These are phyloP conservation scores for Sarcophaga subvicina DNA, from an alignment of 2,888 invertebrate genomes.

Conservation along the genomic window DNA sequence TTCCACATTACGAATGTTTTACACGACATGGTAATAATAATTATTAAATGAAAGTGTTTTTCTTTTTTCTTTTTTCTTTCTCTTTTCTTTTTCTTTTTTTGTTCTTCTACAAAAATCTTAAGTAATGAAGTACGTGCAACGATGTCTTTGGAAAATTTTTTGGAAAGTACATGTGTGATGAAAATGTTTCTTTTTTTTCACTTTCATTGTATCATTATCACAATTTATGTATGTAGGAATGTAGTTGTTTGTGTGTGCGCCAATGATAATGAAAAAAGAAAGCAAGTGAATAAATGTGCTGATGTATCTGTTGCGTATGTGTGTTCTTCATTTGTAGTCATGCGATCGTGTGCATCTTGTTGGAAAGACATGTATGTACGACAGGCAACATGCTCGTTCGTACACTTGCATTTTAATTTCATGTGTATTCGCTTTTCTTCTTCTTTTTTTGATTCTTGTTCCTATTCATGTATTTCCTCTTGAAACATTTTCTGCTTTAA, in stretches of 20 bases:
- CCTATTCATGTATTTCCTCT: background rate
- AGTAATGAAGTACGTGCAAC: constrained; percentile 31
- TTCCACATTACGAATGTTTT: too few relatives aligned
- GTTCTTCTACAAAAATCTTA: constrained; percentile 3
- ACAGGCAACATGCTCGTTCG: background rate
- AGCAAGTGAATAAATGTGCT: background rate
- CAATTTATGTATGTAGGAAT: background rate
- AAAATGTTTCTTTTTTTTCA: background rate
- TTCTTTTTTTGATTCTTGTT: background rate
- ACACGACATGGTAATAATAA: constrained; percentile 11
- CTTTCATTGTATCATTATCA: background rate
- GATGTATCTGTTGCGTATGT: constrained; percentile 15
- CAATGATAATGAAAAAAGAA: constrained; percentile 24
- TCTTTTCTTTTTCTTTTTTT: background rate
- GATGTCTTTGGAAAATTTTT: background rate
- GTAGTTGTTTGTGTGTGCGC: background rate
- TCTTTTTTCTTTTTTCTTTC: background rate
- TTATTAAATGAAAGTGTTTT: constrained; percentile 46
- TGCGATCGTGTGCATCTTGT: constrained; percentile 9
- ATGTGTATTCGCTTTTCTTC: background rate
- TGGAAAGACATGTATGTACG: background rate
- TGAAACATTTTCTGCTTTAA: constrained; percentile 50
- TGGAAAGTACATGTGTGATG: background rate
- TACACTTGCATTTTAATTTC: constrained; percentile 38
- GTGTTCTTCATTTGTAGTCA: constrained; percentile 26